Evolutionary conservation across 1,140 invertebrate genomes (phyloP), one percentile per base, ranked within the genome.

Genomic region (Drosophila bocqueti): DNA sequence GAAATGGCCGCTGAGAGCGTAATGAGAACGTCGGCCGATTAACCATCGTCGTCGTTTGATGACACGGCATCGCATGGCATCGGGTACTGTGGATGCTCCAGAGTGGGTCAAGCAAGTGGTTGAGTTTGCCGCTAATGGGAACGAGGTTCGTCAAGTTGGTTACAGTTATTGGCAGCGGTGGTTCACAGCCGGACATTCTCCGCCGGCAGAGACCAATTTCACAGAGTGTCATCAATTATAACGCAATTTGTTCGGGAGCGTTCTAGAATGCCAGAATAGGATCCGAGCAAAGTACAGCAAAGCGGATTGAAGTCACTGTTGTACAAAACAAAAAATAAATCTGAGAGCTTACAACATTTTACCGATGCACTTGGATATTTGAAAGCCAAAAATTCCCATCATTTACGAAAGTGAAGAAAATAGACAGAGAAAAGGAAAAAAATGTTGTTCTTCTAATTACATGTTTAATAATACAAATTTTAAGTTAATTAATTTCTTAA

Each of bases 131-230:
- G 46, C 45, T 43, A 74, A 74, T 73, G 71, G 71, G 71, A 50
- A 58, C 67, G 55, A 36, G 26, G 31, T 58, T 38, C 59, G 69
- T 73, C 69, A 73, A 42, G 69, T 61, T 61, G 67, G 54, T 61
- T 73, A 74, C 68, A 74, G 71, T 74, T 74, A 73, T 73, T 52
- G 71, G 68, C 47, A 73, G 69, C 69, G 72, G 69, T 68, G 69
- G 67, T 52, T 73, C 31, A 45, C 31, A 50, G 34, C 68, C 71
- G 71, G 71, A 60, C 69, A 72, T 38, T 61, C 54, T 38, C 15
- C 31, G 24, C 55, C 6, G 24, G 9, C 50, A 11, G 9, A 40
- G 9, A 24, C 9, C 21, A 50, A 73, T 73, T 50, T 61, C 46
- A 50, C 55, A 52, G 18, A 74, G 68, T 73, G 45, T 61, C 71